These are phyloP conservation scores for Bhutanitis thaidina DNA, from an alignment of 2,888 invertebrate genomes.

Conservation along the genomic window DNA sequence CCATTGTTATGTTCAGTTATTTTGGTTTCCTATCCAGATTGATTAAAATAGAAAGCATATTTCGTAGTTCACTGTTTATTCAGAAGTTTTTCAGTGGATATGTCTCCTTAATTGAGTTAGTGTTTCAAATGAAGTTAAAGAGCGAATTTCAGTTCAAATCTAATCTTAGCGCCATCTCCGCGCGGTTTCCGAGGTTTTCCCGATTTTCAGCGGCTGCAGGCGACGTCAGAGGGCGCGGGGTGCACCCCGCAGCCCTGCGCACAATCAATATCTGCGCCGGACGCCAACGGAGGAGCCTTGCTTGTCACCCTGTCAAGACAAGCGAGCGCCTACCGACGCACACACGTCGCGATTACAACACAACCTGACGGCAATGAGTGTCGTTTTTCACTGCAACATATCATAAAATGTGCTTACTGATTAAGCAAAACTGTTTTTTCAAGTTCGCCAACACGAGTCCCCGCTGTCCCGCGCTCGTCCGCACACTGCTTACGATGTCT, in stretches of 20 bases:
- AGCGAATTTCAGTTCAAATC: slow-evolving; percentile 16
- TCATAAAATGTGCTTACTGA: slow-evolving; percentile 27
- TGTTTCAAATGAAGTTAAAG: slow-evolving; percentile 6
- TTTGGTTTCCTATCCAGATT: no score
- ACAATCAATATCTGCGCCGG: slow-evolving; percentile 62
- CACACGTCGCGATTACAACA: slow-evolving; percentile 31
- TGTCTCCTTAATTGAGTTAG: neutral
- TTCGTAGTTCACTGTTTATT: no score
- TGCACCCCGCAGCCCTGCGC: slow-evolving; percentile 43
- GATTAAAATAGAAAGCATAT: no score
- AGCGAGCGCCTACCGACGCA: slow-evolving; percentile 39
- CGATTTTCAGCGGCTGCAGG: slow-evolving; percentile 38
- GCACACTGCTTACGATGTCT: slow-evolving; percentile 31
- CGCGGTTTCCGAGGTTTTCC: slow-evolving; percentile 48
- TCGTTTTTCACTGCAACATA: slow-evolving; percentile 19
- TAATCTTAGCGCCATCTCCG: slow-evolving; percentile 54
- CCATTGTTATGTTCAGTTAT: no score
- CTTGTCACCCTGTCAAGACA: slow-evolving; percentile 66
- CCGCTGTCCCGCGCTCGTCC: slow-evolving; percentile 30
- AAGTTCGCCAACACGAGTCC: slow-evolving; percentile 5
- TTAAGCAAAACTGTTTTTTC: slow-evolving; percentile 26
- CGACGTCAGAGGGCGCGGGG: slow-evolving; percentile 51
- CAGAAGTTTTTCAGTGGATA: no score
- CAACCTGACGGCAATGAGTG: slow-evolving; percentile 11
- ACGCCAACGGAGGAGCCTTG: slow-evolving; percentile 37